Evolutionary conservation across 2,888 invertebrate species (phyloP), one percentile per base, ranked within the genome.

Genomic region (Tenthredo amoena): DNA sequence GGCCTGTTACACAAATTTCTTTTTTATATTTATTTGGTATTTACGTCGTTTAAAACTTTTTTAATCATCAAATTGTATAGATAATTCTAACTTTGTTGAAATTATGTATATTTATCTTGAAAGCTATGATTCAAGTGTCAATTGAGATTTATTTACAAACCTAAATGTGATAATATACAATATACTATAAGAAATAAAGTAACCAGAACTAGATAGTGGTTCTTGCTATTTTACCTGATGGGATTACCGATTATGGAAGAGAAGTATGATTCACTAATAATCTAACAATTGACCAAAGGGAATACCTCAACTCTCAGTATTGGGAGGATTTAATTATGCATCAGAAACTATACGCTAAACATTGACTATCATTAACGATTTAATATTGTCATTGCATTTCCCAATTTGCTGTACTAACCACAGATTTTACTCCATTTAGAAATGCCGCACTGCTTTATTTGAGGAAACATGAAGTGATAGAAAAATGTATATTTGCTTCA

Each of bases 341-440:
- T 81, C 12, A 21, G 40, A 37, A 62, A 62, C 62, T 58, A 37
- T 40, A 18, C 37, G 58, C 68, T 50, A 10, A 10, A 62, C 43
- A 72, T 50, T 74, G 62, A 62, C 58, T 50, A 62, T 84, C 58
- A 74, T 84, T 86, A 85, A 77, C 72, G 21, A 31, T 40, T 85
- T 47, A 86, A 84, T 86, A 85, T 86, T 82, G 76, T 87, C 86
- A 87, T 85, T 87, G 86, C 88, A 86, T 84, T 81, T 85, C 85
- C 18, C 87, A 87, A 87, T 86, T 72, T 50, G 81, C 71, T 34
- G 55, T 71, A 74, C 86, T 87, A 86, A 86, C 86, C 72, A 43
- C 37, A 43, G 15, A 26, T 1, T 43, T 21, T 74, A 3, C 21
- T 21, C 43, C 21, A 40, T 43, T n/a, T 10, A 18, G 31, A 43